Percentiles rank a stretch among this genome's conserved stretches.
These are phyloP conservation scores for Nanorana parkeri DNA, from an alignment of 2,113 vertebrate genomes.

Conservation along the genomic window DNA sequence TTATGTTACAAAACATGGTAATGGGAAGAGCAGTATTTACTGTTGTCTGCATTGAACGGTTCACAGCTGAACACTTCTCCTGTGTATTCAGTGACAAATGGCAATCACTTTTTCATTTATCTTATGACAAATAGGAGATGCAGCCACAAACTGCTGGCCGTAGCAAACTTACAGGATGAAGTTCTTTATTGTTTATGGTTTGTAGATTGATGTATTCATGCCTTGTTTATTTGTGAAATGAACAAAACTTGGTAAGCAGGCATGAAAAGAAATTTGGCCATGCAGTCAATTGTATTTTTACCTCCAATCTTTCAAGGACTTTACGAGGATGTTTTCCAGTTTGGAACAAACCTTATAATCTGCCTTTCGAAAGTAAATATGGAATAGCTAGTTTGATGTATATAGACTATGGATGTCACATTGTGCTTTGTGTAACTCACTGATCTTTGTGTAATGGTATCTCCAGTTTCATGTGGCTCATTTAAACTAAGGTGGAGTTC, in stretches of 20 bases:
- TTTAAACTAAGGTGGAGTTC: no score
- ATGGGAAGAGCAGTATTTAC: slow-evolving; percentile 73
- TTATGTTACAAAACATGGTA: slow-evolving; percentile 66
- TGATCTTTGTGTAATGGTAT: no score
- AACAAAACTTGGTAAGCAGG: slow-evolving; percentile 85
- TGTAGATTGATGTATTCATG: slow-evolving; percentile 88
- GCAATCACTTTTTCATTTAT: slow-evolving; percentile 88
- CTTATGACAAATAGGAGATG: slow-evolving; percentile 89
- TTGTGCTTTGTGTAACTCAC: no score
- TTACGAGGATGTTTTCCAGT: slow-evolving; percentile 80
- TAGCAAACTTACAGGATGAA: slow-evolving; percentile 90
- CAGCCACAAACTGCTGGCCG: slow-evolving; percentile 85
- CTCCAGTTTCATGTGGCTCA: no score
- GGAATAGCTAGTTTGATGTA: no score
- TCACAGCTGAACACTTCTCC: slow-evolving; percentile 79
- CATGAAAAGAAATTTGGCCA: slow-evolving; percentile 81
- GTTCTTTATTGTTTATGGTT: slow-evolving; percentile 90
- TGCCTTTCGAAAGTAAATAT: slow-evolving; percentile 65
- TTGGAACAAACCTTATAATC: slow-evolving; percentile 77
- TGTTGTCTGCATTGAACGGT: slow-evolving; percentile 71
- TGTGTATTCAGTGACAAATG: slow-evolving; percentile 85
- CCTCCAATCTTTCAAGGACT: slow-evolving; percentile 74
- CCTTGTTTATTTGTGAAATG: slow-evolving; percentile 89
- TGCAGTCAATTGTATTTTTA: slow-evolving; percentile 74
- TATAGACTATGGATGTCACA: no score